Base-by-base conservation (phyloP, 2,888 invertebrate genomes). In the Trachelus iudaicus region DNA sequence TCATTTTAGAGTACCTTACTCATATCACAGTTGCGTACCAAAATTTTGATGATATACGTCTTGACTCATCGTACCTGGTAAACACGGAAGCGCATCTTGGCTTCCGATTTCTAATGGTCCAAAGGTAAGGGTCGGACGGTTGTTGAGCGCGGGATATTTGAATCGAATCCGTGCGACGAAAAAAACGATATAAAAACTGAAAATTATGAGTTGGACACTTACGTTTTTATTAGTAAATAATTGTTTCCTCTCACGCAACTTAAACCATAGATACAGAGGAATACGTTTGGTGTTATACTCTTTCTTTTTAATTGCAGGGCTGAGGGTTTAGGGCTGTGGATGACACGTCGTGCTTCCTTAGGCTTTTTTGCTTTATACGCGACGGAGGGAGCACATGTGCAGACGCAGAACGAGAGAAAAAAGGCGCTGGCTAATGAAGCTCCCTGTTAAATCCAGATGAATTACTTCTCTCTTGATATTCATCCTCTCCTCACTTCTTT, bases 181-280 rank as follows among this genome's bases (percentile, higher is more conserved):
- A 40, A 81, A 34, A 40, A 79, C 73, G 68, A 68, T 75, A 73
- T 75, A 73, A 31, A 68, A 80, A 82, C 85, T 82, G 77, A 82
- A 83, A 76, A 85, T 56, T 23, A 56, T 56, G 9, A 81, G 82
- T 81, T 83, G 83, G 83, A 84, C 84, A 86, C 85, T 86, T 82
- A 86, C 81, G 82, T 9, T 87, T 86, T 87, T 86, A 87, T 86
- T 87, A 85, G 83, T 85, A 85, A 87, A 86, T 81, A 86, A 83
- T 83, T 75, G 80, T 83, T 82, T 71, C 77, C 75, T 81, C 82
- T 83, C 83, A 83, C 83, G 82, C 82, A 85, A 86, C 81, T 84
- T 83, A 87, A 85, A 85, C 3, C 82, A 86, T 85, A 85, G 85
- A 83, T 87, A 84, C 85, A 86, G 80, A 82, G 56, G 83, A 82